Base-by-base conservation (phyloP, 2,888 invertebrate species). In the Stegophylla sp. region DNA sequence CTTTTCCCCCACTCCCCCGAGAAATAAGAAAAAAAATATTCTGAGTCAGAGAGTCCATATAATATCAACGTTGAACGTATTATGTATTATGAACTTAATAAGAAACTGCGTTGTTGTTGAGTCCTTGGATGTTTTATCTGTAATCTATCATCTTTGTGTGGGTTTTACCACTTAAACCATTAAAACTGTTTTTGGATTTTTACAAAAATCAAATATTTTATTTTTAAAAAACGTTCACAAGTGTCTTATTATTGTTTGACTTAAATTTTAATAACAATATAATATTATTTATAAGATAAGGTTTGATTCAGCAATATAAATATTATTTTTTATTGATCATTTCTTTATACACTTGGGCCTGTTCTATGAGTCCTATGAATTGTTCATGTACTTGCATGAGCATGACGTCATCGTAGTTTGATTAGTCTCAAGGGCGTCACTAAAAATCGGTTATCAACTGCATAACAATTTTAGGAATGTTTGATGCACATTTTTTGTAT, bases 261-360 rank as follows among this genome's bases (percentile, higher is more conserved):
- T 15, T 15, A 7, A 34, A 34, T 5, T 5, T 34, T 34, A 12
- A 3, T 23, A 1, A 12, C 12, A 3, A 10, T n/a, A n/a, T n/a
- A n/a, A n/a, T n/a, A n/a, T n/a, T n/a, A n/a, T n/a, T n/a, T n/a
- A n/a, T n/a, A n/a, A n/a, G n/a, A n/a, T n/a, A n/a, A n/a, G n/a
- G n/a, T n/a, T n/a, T n/a, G n/a, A 69, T 51, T 20, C 51, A 71
- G 34, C 1, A 34, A 67, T 48, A 48, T 10, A 12, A 53, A 20
- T 34, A 53, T n/a, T 43, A 51, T 71, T 71, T 71, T 51, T 3
- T 53, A 51, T 69, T 45, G 15, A 51, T 28, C 2, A n/a, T 20
- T 43, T 15, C 1, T 7, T 20, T 5, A 28, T 12, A 10, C 53
- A 53, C 20, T 71, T 2, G 71, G 3, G 23, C 5, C 15, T 69